Evolutionary conservation across 2,797 vertebrate genomes (phyloP).

Genomic region (Malacoraja senta): DNA sequence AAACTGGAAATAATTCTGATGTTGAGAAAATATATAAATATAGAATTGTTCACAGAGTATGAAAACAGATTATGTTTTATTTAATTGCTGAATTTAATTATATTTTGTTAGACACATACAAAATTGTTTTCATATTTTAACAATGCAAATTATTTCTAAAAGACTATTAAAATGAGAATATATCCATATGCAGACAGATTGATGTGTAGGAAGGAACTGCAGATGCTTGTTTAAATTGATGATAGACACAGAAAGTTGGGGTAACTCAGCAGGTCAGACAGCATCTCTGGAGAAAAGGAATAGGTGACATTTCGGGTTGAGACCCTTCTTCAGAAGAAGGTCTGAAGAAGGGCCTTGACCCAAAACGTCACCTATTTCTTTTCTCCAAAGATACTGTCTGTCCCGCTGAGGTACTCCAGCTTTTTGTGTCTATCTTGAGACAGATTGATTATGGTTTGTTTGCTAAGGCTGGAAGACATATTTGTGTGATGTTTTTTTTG

Average conservation of each 20-base stretch:
- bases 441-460: background rate
- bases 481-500: background rate
- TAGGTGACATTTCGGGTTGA: too few relatives aligned
- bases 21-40: conserved; percentile 41
- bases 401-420: too few relatives aligned
- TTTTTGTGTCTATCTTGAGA: background rate
- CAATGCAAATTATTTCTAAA: background rate
- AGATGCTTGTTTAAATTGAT: too few relatives aligned
- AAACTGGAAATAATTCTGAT: conserved; percentile 37
- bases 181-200: background rate
- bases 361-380: too few relatives aligned
- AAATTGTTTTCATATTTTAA: background rate
- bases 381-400: too few relatives aligned
- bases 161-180: background rate
- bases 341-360: too few relatives aligned
- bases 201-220: background rate
- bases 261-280: too few relatives aligned
- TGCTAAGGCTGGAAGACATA: background rate
- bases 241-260: too few relatives aligned
- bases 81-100: background rate
- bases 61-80: conserved; percentile 42
- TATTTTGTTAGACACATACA: background rate
- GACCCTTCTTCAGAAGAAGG: too few relatives aligned
- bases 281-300: too few relatives aligned
- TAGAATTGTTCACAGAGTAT: conserved; percentile 51